Percentiles rank a stretch among this genome's conserved stretches.
These are phyloP conservation scores for Caenorhabditis tropicalis DNA, from an alignment of 1,140 invertebrate species.

Conservation along the genomic window DNA sequence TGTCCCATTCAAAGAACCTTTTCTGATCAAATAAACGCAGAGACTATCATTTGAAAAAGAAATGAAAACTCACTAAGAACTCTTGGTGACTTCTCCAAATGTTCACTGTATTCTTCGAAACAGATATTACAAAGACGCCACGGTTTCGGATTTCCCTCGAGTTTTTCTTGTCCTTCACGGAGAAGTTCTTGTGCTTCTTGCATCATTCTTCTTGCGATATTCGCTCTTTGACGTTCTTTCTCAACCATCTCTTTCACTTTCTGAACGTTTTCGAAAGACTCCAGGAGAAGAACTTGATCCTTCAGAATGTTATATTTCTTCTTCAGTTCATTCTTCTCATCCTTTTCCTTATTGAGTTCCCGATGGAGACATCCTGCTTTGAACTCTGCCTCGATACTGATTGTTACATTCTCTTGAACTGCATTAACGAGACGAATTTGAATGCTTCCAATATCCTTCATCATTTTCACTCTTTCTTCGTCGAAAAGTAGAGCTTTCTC, in stretches of 20 bases:
- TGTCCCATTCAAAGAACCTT: not conserved
- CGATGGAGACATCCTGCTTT: no score
- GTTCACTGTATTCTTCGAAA: not conserved
- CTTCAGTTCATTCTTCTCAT: no score
- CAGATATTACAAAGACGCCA: not conserved
- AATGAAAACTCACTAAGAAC: not conserved
- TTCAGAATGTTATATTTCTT: no score
- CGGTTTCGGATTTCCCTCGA: not conserved
- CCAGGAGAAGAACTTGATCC: no score
- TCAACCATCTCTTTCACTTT: not conserved
- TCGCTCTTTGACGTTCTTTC: not conserved
- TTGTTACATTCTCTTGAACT: no score
- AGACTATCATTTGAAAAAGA: not conserved
- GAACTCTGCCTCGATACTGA: no score
- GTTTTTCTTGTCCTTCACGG: not conserved
- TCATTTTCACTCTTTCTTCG: no score
- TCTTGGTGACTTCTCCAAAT: not conserved
- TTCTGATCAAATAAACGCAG: not conserved
- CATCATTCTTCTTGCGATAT: not conserved
- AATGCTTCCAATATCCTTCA: no score
- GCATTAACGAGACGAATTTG: no score
- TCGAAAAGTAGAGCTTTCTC: no score
- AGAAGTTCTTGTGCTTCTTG: not conserved
- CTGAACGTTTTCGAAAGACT: no score
- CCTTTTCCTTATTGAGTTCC: no score